A percentile compares a stretch with the other conserved stretches of the same genome.
Conservation (phyloP, 1,140 invertebrate species). For the Paralvinella palmiformis region DNA sequence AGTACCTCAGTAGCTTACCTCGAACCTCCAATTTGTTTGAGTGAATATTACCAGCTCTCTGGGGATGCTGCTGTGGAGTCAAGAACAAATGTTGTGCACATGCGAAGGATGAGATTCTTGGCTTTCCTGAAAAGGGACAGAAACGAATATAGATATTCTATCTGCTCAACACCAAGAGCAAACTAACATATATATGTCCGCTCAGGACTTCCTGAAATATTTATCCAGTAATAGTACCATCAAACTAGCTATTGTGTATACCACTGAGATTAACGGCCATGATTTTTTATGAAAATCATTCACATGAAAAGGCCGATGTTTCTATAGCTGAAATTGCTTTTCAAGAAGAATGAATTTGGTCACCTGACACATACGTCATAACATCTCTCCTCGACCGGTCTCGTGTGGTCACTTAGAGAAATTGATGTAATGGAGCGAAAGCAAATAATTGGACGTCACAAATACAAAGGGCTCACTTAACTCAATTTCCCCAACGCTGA, state of each 20-base stretch:
- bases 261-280: background rate
- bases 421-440: background rate
- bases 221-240: background rate
- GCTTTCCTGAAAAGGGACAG: constrained; percentile 1
- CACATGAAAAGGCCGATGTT: background rate
- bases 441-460: background rate
- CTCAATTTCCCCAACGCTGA: background rate
- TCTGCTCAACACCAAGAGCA: too few relatives aligned
- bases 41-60: constrained; percentile 8
- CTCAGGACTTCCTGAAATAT: background rate
- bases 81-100: background rate
- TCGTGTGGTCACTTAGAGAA: background rate
- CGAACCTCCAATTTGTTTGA: background rate
- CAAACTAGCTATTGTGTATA: background rate
- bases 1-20: constrained; percentile 6
- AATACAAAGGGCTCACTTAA: constrained; percentile 1
- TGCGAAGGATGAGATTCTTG: background rate
- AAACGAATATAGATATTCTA: background rate
- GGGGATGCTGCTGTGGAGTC: constrained; percentile 3
- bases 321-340: constrained; percentile 3
- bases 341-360: background rate
- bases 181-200: too few relatives aligned
- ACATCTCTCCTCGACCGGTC: background rate
- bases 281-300: constrained; percentile 7
- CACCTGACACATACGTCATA: background rate